Evolutionary conservation across 1,140 invertebrate species (phyloP).

Genomic region (Hydropsyche tenuis): DNA sequence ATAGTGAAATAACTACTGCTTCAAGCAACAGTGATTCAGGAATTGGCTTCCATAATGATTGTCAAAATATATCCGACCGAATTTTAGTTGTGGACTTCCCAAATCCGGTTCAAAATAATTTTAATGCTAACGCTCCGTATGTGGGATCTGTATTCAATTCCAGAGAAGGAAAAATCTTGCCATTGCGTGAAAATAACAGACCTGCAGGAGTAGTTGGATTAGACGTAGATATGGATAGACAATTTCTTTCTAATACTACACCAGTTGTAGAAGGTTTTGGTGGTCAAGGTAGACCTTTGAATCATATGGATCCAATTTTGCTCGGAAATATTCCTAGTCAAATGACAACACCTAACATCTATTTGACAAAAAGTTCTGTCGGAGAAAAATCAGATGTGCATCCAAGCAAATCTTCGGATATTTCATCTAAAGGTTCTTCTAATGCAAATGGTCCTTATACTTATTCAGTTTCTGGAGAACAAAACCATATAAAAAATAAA

Average conservation of each 20-base stretch:
- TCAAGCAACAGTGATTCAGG: conserved; percentile 95
- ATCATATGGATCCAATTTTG: conserved; percentile 57
- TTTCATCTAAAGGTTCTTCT: conserved; percentile 28
- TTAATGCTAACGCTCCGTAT: conserved; percentile 47
- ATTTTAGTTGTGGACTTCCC: conserved; percentile 84
- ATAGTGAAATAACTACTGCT: conserved; percentile 81
- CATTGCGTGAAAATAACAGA: conserved; percentile 50
- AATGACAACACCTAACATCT: conserved; percentile 36
- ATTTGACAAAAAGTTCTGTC: conserved; percentile 38
- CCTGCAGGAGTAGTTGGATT: conserved; percentile 58
- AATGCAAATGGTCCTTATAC: conserved; percentile 29
- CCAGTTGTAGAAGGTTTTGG: conserved; percentile 62
- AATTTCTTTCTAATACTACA: conserved; percentile 60
- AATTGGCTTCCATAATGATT: conserved; percentile 90
- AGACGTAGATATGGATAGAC: conserved; percentile 58
- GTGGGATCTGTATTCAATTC: conserved; percentile 49
- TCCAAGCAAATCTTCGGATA: not conserved
- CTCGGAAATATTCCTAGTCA: conserved; percentile 45
- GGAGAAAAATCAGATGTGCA: conserved; percentile 36
- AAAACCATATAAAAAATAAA: conserved; percentile 44
- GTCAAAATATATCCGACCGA: conserved; percentile 78
- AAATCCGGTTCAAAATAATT: conserved; percentile 51
- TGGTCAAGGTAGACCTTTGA: conserved; percentile 58
- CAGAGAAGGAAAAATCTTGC: conserved; percentile 55
- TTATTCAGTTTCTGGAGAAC: conserved; percentile 32